Conservation (phyloP, 1,140 invertebrate genomes). For the Grapholita molesta region DNA sequence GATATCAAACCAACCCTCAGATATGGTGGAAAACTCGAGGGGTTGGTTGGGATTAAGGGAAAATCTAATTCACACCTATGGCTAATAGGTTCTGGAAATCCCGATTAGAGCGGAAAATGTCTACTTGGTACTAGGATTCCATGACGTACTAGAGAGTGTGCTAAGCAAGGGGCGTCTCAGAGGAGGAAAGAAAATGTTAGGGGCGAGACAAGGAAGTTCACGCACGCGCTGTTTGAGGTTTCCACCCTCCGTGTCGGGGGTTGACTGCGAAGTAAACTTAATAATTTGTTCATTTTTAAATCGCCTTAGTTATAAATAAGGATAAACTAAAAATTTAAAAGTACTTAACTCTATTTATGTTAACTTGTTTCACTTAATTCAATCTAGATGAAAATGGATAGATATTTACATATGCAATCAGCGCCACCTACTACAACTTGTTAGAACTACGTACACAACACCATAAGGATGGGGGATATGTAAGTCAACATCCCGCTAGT, state of each 20-base stretch:
- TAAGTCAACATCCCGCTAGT: background rate
- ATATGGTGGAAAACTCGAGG: constrained; percentile 22
- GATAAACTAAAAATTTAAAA: too few relatives aligned
- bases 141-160: constrained; percentile 30
- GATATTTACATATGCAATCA: background rate
- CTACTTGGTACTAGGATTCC: constrained; percentile 61
- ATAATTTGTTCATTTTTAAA: background rate
- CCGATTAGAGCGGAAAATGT: constrained; percentile 76
- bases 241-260: constrained; percentile 11
- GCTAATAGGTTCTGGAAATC: constrained; percentile 65
- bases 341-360: background rate
- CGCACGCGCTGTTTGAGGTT: constrained; percentile 43
- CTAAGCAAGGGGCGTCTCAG: constrained; percentile 27
- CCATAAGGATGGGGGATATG: background rate
- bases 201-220: constrained; percentile 37
- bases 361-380: background rate
- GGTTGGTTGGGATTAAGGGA: constrained; percentile 43
- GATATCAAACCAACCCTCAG: constrained; percentile 28
- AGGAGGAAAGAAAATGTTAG: constrained; percentile 42
- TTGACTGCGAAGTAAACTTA: constrained; percentile 21
- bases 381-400: background rate
- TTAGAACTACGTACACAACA: background rate
- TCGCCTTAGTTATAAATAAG: too few relatives aligned
- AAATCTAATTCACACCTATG: constrained; percentile 57
- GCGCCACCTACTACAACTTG: background rate